Evolutionary conservation across 2,797 vertebrate genomes (phyloP).

Genomic region (Pseudopleuronectes americanus): DNA sequence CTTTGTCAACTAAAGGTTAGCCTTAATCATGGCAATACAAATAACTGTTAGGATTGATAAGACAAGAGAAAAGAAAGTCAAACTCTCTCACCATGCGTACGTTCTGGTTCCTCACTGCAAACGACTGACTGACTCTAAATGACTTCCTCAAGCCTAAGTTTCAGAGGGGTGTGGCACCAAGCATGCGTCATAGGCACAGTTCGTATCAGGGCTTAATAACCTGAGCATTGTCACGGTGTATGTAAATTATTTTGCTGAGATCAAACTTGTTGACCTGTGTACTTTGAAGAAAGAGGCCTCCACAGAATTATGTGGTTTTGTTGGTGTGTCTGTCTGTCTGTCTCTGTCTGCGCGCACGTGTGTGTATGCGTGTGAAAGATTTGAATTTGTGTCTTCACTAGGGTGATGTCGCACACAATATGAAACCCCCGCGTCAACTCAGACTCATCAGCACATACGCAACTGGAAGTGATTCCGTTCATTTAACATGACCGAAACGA

Average conservation of each 20-base stretch:
- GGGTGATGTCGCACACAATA: not conserved
- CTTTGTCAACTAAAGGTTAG: not conserved
- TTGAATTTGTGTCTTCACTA: too few species aligned
- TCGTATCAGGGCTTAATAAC: too few species aligned
- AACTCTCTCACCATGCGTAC: slow-evolving; percentile 38
- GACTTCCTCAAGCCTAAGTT: not conserved
- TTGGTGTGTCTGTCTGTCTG: too few species aligned
- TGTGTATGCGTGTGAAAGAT: too few species aligned
- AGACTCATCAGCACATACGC: too few species aligned
- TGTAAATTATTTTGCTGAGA: too few species aligned
- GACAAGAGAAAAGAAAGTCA: not conserved
- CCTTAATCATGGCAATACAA: not conserved
- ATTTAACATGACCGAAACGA: not conserved
- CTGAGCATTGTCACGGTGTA: too few species aligned
- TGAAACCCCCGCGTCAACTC: not conserved
- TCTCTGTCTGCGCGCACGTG: too few species aligned
- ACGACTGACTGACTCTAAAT: fast-evolving
- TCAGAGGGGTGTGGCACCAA: not conserved
- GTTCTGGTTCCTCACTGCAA: fast-evolving
- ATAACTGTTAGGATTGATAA: not conserved
- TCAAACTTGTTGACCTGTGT: not conserved
- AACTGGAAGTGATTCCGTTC: not conserved
- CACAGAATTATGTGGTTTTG: not conserved
- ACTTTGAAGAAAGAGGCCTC: not conserved
- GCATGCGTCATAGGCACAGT: too few species aligned